Percentiles rank a stretch among this genome's conserved stretches.
Conservation (phyloP, 2,888 invertebrate species). For the Diplazon laetatorius region DNA sequence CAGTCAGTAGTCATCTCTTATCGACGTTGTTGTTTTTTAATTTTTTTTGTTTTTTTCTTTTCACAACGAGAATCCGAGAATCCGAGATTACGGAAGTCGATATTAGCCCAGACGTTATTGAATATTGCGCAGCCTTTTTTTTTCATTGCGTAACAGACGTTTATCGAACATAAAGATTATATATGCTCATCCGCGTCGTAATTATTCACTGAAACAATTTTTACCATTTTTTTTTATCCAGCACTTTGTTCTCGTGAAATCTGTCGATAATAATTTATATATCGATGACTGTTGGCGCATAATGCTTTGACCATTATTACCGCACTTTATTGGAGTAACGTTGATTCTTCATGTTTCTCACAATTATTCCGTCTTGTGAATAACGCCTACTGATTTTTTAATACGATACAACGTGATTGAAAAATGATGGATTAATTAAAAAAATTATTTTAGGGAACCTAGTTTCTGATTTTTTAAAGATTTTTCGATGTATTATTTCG, state of each 20-base stretch:
- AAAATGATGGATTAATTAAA: no score
- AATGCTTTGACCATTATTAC: not conserved
- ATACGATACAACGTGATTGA: no score
- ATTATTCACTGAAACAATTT: not conserved
- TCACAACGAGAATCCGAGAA: not conserved
- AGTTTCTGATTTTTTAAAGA: no score
- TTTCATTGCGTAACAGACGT: constrained; percentile 6
- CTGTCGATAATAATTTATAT: no score
- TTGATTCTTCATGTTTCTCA: no score
- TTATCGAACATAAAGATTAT: constrained; percentile 4
- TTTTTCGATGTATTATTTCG: no score
- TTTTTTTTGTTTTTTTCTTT: no score
- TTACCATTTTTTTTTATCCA: not conserved
- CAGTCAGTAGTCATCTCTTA: not conserved
- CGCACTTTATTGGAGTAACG: not conserved
- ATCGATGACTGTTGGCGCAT: not conserved
- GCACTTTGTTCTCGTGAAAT: not conserved
- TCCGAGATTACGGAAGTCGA: constrained; percentile 7
- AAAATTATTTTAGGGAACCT: no score
- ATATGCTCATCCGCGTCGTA: constrained; percentile 1
- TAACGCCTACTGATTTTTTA: no score
- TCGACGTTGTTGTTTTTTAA: not conserved
- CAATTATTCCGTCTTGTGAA: not conserved
- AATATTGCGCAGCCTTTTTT: constrained; percentile 10
- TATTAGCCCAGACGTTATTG: not conserved